Evolutionary conservation across 2,113 vertebrate species (phyloP), one percentile per base, ranked within the genome.

Genomic region (Neotoma lepida): DNA sequence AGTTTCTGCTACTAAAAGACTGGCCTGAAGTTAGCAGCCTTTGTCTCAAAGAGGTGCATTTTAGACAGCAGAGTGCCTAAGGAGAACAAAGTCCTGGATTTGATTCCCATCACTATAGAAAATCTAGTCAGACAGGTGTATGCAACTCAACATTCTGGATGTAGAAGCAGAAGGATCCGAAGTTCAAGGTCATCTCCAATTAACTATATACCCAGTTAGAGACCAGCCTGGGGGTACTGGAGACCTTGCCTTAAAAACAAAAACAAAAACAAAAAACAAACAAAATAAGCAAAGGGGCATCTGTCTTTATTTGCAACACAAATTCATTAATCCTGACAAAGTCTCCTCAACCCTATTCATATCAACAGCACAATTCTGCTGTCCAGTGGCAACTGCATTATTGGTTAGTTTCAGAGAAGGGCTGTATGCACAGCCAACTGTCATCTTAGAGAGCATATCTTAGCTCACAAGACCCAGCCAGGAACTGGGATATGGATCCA

Each of bases 251-350:
- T 64, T 46, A 63, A 63, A 58, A 63, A n/a, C 41, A 77, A 44
- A 74, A 46, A 41, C 73, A 44, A 76, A 73, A 76, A 24, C 33
- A 15, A 17, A 70, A 82, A 61, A 17, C 9, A 81, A 80, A 56
- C 61, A 49, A 46, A 66, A 49, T 18, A 82, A 82, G 80, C 14
- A 41, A 61, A 61, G 24, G 78, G 24, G 24, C 7, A 66, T 88
- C 28, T 93, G 89, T 90, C 51, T 89, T 91, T 63, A 87, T 94
- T 82, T 81, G 24, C 14, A 61, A 30, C 56, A 82, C n/a, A 82
- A 41, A 82, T 17, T 61, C n/a, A 61, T 89, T 73, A 64, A 18
- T 39, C 14, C 28, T 70, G 33, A 91, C 7, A 18, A 30, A 33
- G 64, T 81, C 86, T 30, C 28, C 58, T 87, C n/a, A 13, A 3